Conservation (phyloP, 2,888 invertebrate genomes). For the Drosophila tanythrix region DNA sequence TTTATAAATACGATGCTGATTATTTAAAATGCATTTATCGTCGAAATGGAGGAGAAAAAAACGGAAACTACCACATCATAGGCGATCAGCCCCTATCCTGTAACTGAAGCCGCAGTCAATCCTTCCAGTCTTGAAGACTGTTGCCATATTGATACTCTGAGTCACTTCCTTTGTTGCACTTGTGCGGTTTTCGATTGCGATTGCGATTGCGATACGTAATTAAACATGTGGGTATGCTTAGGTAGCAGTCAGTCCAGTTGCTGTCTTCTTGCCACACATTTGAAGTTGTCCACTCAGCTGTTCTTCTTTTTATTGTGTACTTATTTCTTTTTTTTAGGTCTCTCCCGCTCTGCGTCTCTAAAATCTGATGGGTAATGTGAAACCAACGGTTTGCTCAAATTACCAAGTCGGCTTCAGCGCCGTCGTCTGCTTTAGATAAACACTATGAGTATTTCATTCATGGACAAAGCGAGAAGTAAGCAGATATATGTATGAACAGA, state of each 20-base stretch:
- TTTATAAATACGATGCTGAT: constrained; percentile 34
- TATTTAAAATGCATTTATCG: constrained; percentile 60
- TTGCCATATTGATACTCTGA: constrained; percentile 49
- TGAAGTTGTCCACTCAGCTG: constrained; percentile 75
- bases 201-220: constrained; percentile 33
- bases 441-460: constrained; percentile 54
- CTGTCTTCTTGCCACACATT: constrained; percentile 36
- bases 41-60: constrained; percentile 22
- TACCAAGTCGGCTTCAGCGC: constrained; percentile 55
- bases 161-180: constrained; percentile 73
- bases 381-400: constrained; percentile 57
- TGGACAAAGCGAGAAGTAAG: constrained; percentile 26
- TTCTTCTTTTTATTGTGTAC: constrained; percentile 16
- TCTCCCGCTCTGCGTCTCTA: background rate
- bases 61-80: constrained; percentile 55
- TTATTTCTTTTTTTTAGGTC: background rate
- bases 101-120: constrained; percentile 31
- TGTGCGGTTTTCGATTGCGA: constrained; percentile 63
- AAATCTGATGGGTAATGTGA: constrained; percentile 48
- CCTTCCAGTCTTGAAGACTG: constrained; percentile 5
- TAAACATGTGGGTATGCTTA: constrained; percentile 33
- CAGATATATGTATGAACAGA: constrained; percentile 11
- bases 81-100: constrained; percentile 47
- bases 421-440: constrained; percentile 51
- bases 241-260: constrained; percentile 15